Conservation (phyloP, 2,113 vertebrate genomes). For the Paralichthys olivaceus region DNA sequence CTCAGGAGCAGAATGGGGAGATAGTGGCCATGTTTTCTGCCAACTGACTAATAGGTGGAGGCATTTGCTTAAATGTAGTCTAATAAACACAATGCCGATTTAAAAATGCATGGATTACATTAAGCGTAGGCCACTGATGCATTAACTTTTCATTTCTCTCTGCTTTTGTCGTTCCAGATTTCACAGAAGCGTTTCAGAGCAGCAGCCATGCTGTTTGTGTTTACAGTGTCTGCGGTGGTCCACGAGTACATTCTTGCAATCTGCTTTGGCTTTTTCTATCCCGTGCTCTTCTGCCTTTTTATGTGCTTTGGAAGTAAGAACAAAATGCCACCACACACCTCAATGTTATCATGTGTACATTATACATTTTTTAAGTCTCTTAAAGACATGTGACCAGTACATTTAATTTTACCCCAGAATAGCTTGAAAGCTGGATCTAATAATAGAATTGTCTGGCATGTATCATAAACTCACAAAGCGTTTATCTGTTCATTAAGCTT, state of each 20-base stretch:
- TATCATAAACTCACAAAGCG: background rate
- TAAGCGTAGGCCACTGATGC: background rate
- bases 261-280: constrained; percentile 94
- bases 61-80: background rate
- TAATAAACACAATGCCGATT: background rate
- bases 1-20: background rate
- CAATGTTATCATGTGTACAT: background rate
- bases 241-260: constrained; percentile 92
- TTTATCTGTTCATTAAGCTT: constrained; percentile 1
- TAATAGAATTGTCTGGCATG: background rate
- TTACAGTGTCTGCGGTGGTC: constrained; percentile 90
- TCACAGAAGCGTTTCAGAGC: constrained; percentile 89
- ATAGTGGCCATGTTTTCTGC: background rate
- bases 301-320: constrained; percentile 96
- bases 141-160: background rate
- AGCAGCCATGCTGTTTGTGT: constrained; percentile 92
- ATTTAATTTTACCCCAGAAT: background rate
- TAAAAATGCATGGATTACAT: background rate
- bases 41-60: too few species aligned
- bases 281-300: constrained; percentile 94
- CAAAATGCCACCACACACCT: background rate
- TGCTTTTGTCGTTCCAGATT: constrained; percentile 79
- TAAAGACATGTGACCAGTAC: background rate
- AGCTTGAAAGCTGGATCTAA: background rate
- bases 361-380: background rate